Evolutionary conservation across 2,113 vertebrate species (phyloP).

Genomic region (Micronisus gabar): DNA sequence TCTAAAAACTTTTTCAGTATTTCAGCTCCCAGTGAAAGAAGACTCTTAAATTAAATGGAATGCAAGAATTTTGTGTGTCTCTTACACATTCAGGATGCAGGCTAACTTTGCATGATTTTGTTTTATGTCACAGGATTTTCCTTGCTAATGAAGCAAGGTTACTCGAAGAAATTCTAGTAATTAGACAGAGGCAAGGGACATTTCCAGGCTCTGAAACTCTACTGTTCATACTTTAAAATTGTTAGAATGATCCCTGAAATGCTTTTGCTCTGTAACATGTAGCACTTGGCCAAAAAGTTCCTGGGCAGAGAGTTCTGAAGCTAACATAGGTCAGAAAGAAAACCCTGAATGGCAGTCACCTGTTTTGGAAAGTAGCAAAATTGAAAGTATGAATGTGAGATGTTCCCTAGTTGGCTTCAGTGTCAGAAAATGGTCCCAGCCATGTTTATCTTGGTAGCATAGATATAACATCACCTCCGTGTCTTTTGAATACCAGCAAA

Average conservation of each 20-base stretch:
- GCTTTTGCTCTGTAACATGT: not conserved
- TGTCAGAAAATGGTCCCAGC: not conserved
- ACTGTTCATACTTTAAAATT: not conserved
- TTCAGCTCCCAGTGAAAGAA: not conserved
- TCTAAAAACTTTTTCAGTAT: not conserved
- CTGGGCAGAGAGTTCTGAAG: not conserved
- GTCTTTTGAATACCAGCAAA: not conserved
- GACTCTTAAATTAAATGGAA: not conserved
- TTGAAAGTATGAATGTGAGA: not conserved
- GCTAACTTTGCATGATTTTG: not conserved
- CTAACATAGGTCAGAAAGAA: not conserved
- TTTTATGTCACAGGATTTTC: not conserved
- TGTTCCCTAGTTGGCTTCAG: not conserved
- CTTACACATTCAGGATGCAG: not conserved
- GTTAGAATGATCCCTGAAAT: not conserved
- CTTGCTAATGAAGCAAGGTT: not conserved
- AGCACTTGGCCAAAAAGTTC: not conserved
- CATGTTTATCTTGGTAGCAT: not conserved
- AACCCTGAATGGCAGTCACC: not conserved
- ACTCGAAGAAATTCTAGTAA: not conserved
- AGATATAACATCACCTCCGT: not conserved
- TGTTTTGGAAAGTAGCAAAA: not conserved
- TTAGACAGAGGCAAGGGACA: not conserved
- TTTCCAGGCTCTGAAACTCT: not conserved
- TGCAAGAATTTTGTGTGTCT: not conserved